Conservation (phyloP, 2,797 vertebrate species). For the Pristis pectinata region DNA sequence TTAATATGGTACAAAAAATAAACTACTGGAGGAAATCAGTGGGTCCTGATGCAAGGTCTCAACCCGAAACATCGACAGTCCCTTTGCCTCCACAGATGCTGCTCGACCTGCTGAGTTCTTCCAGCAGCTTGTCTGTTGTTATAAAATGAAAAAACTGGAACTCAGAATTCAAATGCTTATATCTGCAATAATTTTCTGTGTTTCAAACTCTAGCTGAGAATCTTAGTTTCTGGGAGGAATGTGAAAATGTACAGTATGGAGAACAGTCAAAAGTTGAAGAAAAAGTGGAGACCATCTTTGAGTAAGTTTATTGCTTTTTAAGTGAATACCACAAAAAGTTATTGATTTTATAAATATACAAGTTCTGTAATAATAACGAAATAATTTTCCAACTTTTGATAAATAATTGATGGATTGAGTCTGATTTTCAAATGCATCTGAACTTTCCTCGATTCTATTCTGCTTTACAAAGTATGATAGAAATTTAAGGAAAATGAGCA, state of each 20-base stretch:
- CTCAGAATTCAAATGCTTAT: not conserved
- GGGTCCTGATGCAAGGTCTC: too few relatives aligned
- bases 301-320: slow-evolving; percentile 57
- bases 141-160: not conserved
- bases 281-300: slow-evolving; percentile 75
- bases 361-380: not conserved
- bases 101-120: too few relatives aligned
- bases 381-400: not conserved
- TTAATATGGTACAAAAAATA: not conserved
- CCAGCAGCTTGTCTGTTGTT: too few relatives aligned
- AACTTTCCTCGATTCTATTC: not conserved
- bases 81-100: too few relatives aligned
- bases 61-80: too few relatives aligned
- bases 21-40: too few relatives aligned
- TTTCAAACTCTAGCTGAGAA: slow-evolving; percentile 69
- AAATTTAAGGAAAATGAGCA: not conserved
- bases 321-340: not conserved
- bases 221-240: slow-evolving; percentile 86
- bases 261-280: slow-evolving; percentile 65
- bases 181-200: not conserved
- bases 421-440: not conserved
- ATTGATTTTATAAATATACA: not conserved
- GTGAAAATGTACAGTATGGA: slow-evolving; percentile 79
- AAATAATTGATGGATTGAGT: not conserved
- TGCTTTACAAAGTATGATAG: not conserved